A percentile compares a stretch with the other conserved stretches of the same genome.
phyloP scores from a whole-genome alignment of 2,113 vertebrate species.

The Oryzias celebensis region DNA sequence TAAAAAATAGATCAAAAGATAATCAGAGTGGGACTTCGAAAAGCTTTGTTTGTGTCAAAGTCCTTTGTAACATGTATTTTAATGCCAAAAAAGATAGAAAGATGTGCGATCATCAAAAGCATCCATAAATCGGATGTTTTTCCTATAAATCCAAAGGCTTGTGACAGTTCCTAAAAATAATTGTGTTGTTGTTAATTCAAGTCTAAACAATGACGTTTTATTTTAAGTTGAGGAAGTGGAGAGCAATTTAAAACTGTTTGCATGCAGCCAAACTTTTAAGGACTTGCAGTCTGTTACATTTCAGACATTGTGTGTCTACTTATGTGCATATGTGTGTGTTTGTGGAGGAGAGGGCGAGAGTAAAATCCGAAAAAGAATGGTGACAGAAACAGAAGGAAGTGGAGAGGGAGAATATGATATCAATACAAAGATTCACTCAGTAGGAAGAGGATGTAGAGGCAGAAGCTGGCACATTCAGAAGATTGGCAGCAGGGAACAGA shows the following conservation, averaged over 20 bases:
- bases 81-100: neutral
- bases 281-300: slow-evolving; percentile 1
- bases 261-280: neutral
- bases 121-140: too few relatives aligned
- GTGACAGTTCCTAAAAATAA: too few relatives aligned
- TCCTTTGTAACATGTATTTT: too few relatives aligned
- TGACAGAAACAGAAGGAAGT: slow-evolving; percentile 12
- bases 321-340: slow-evolving; percentile 2
- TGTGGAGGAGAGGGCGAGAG: slow-evolving; percentile 1
- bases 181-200: neutral
- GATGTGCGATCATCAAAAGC: neutral
- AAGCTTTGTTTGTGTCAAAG: too few relatives aligned
- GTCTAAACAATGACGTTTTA: neutral
- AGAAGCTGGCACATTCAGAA: slow-evolving; percentile 66
- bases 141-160: too few relatives aligned
- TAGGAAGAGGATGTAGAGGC: slow-evolving; percentile 51
- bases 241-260: neutral
- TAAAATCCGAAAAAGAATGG: neutral
- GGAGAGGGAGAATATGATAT: slow-evolving; percentile 50
- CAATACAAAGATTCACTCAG: slow-evolving; percentile 55
- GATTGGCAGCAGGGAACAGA: slow-evolving; percentile 79
- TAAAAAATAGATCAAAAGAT: too few relatives aligned
- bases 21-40: too few relatives aligned
- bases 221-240: neutral
- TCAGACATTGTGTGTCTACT: neutral